Base-by-base conservation (phyloP, 1,140 invertebrate species). In the Wasmannia auropunctata region DNA sequence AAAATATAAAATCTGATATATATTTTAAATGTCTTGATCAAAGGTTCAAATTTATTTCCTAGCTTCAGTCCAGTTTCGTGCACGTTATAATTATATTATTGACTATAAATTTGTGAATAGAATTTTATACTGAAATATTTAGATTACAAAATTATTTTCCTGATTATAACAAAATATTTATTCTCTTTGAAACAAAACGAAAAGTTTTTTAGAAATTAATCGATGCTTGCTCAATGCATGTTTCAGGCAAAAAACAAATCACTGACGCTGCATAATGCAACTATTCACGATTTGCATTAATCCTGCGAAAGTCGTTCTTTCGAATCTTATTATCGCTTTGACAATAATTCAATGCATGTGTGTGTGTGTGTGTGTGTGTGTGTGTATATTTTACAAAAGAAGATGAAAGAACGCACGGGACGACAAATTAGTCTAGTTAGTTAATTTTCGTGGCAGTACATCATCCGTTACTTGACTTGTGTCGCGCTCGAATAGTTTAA, bases 401-500 rank as follows among this genome's bases (percentile, higher is more conserved):
- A 79, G 5, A 34, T 28, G 56, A 51, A 65, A 51, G 22, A 28
- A 34, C 0, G 19, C 49, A 51, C 10, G 10, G 6, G 63, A 77
- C 14, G 86, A 14, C 87, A 54, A 88, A 77, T 16, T 88, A n/a
- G n/a, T n/a, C n/a, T 49, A 70, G 62, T 76, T 70, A 19, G 79
- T 63, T 62, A 87, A 88, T 87, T 88, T 87, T 34, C 34, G 40
- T 46, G 54, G 54, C 54, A 65, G 37, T 22, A 28, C 43, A 34
- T 49, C 72, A 8, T 69, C 19, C 75, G 69, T 88, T 88, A 80
- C 63, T 86, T 88, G 86, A 79, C 28, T 75, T 31, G 63, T 22
- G 60, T 25, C 63, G 74, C 34, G 34, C 69, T 87, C 54, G 76
- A 88, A 85, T 88, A 85, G 86, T 88, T 88, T 60, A 84, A 88